A percentile compares a stretch with the other conserved stretches of the same genome.
Evolutionary conservation across 2,797 vertebrate species (phyloP).

Genomic region (Fistularia tabacaria): DNA sequence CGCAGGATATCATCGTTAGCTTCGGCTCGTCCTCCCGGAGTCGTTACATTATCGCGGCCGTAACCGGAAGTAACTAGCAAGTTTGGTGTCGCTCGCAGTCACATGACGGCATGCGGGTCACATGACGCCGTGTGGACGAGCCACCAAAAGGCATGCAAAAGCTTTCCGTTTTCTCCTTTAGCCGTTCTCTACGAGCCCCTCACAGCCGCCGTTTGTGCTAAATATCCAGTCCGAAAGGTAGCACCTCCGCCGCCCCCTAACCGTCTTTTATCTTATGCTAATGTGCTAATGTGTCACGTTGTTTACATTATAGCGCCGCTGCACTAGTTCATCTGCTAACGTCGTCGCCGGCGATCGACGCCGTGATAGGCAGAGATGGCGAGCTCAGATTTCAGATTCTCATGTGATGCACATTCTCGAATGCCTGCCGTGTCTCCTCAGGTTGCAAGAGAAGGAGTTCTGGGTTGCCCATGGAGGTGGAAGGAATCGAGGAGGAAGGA

Average conservation of each 20-base stretch:
- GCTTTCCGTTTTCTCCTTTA: background rate
- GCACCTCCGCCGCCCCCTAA: background rate
- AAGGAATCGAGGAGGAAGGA: constrained; percentile 51
- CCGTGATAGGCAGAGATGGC: no score
- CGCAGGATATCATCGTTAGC: no score
- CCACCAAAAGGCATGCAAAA: background rate
- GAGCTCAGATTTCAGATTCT: no score
- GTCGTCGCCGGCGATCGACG: no score
- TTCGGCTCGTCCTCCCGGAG: constrained; percentile 1
- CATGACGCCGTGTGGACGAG: constrained; percentile 19
- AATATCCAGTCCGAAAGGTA: constrained; percentile 17
- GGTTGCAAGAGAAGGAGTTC: constrained; percentile 9
- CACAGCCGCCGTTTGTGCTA: background rate
- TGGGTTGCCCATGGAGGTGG: constrained; percentile 57
- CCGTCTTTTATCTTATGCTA: no score
- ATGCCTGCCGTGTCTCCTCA: constrained; percentile 5
- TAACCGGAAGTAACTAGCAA: constrained; percentile 15
- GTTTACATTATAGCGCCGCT: background rate
- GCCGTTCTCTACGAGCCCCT: background rate
- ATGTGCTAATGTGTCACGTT: background rate
- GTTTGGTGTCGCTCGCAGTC: constrained; percentile 35
- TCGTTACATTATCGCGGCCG: background rate
- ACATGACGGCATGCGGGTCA: constrained; percentile 45
- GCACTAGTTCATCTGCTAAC: no score
- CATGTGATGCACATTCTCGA: background rate